Evolutionary conservation across 2,113 vertebrate genomes (phyloP), one percentile per base, ranked within the genome.

Genomic region (Zapus hudsonius): DNA sequence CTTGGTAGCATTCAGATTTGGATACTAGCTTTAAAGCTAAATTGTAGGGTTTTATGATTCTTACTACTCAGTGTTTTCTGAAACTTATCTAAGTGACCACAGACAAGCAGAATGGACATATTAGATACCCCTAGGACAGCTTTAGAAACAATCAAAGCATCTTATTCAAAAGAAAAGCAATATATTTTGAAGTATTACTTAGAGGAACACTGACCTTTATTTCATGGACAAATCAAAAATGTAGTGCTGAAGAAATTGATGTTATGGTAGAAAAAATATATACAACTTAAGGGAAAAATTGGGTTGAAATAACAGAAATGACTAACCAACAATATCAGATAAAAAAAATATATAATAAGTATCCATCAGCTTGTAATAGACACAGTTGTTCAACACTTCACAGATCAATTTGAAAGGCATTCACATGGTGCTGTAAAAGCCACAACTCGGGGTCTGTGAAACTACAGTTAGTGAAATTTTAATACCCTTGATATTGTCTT

Each of bases 151-250:
- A 82, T 87, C 72, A 84, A 93, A 88, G 40, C 22, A 90, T 92
- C 90, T 92, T 75, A 73, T 69, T 57, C 44, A 76, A 88, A 83
- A 84, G 69, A 42, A 66, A 93, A 52, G 7, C 47, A 42, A 80
- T 79, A 13, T 90, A 85, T 75, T 90, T 75, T 64, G 3, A 13
- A 85, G 27, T 25, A 63, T 64, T 74, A 86, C 16, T 36, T 83
- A 69, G 47, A 89, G 67, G 19, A 86, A 44, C 59, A 75, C 55
- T 57, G 38, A 7, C 23, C 42, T 97, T 95, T 94, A 91, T 97
- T 96, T 95, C 90, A 93, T 92, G 93, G 87, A 76, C 64, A 96
- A 95, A 95, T 92, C 11, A 93, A 93, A 93, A 96, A 25, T 83
- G 5, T 40, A 94, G 61, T 75, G 66, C 85, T 93, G 27, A 91